Base-by-base conservation (phyloP, 2,113 vertebrate genomes). In the Ptilonorhynchus violaceus region DNA sequence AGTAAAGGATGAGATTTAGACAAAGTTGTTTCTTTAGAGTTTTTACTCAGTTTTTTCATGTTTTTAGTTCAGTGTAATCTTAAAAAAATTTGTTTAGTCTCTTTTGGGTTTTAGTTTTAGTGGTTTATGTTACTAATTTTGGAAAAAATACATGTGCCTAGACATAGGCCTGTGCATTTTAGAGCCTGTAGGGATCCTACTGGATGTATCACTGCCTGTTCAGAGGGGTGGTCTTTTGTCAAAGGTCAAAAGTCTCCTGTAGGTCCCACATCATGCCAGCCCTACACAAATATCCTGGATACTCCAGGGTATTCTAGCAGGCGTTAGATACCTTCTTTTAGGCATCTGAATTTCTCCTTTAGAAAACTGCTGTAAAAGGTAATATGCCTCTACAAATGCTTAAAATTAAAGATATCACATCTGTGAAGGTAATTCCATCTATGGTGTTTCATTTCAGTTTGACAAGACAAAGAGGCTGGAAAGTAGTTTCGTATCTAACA, bases 371-470 rank as follows among this genome's bases (percentile, higher is more conserved):
- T 52, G 11, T 68, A 41, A 75, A 87, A 75, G 27, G 13, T 27
- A 63, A 68, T 31, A 41, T 11, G 5, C 10, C 81, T 88, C 62
- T 63, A 59, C 52, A 78, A 89, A 88, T 41, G 52, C 44, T 79
- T 88, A 73, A 76, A 92, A 72, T 73, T 56, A 79, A 75, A 68
- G 58, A 12, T 72, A 75, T 27, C n/a, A 39, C 3, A 3, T 56
- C 82, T 90, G 90, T 46, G 58, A 88, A 88, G n/a, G 58, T 30
- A 82, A 60, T 93, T 92, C 58, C 30, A 42, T 31, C 35, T 30
- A 23, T 89, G 53, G 53, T 66, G 82, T 82, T 97, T 94, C 92
- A 64, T 82, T 88, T 70, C 59, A 75, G 66, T 62, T 97, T 88
- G 92, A 83, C 46, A 60, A 82, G 85, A 52, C 74, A 42, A n/a